A percentile compares a stretch with the other conserved stretches of the same genome.
Evolutionary conservation across 2,113 vertebrate genomes (phyloP).

Genomic region (Peromyscus polionotus): DNA sequence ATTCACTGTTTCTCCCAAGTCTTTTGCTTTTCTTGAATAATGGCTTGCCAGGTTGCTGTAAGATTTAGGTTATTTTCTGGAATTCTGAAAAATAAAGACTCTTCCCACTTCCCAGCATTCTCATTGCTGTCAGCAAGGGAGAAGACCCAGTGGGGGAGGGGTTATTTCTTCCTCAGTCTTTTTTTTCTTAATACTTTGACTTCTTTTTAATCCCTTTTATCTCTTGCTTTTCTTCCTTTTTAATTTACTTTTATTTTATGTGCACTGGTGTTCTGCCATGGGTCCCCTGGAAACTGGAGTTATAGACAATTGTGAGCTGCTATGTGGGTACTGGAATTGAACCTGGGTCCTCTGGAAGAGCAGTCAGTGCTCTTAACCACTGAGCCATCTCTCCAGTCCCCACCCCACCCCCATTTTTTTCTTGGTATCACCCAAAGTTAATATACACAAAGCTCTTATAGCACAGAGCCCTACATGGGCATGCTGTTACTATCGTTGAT

Average conservation of each 20-base stretch:
- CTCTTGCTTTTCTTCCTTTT: too few species aligned
- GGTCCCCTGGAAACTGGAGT: too few species aligned
- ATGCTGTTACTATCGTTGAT: not conserved
- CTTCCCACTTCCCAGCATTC: not conserved
- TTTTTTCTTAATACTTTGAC: not conserved
- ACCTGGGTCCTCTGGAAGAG: too few species aligned
- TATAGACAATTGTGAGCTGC: too few species aligned
- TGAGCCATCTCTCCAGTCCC: too few species aligned
- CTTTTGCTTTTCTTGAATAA: not conserved
- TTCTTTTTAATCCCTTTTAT: too few species aligned
- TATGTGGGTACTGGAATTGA: too few species aligned
- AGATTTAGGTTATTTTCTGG: not conserved
- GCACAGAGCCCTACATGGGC: not conserved
- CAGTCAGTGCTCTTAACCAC: too few species aligned
- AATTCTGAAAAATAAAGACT: not conserved
- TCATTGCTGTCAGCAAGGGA: not conserved
- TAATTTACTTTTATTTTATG: too few species aligned
- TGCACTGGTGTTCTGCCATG: too few species aligned
- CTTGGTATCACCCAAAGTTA: not conserved
- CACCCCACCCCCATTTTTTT: not conserved
- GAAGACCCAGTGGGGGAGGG: not conserved
- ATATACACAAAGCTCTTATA: not conserved
- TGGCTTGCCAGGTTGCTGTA: not conserved
- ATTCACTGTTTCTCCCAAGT: not conserved
- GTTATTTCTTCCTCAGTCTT: not conserved